Percentiles rank a stretch among this genome's conserved stretches.
Evolutionary conservation across 2,888 invertebrate genomes (phyloP).

Genomic region (Drosophila koepferae): DNA sequence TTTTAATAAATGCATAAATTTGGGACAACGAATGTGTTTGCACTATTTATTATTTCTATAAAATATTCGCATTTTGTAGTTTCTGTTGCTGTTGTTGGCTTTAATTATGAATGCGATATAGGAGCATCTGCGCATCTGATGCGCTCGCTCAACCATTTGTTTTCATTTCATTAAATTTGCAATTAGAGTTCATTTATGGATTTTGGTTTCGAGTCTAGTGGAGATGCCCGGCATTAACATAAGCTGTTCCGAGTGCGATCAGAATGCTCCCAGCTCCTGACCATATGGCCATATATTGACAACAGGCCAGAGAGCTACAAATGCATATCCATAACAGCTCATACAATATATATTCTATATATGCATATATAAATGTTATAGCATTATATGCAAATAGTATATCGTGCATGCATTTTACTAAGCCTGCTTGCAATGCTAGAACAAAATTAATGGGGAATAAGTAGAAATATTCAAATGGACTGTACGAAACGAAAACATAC

Average conservation of each 20-base stretch:
- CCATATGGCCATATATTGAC: slow-evolving; percentile 25
- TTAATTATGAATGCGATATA: slow-evolving; percentile 28
- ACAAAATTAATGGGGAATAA: slow-evolving; percentile 8
- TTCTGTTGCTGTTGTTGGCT: slow-evolving; percentile 1
- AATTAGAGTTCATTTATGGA: slow-evolving; percentile 70
- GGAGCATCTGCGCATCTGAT: slow-evolving; percentile 15
- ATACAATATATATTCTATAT: background rate
- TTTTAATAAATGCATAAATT: slow-evolving; percentile 25
- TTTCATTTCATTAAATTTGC: slow-evolving; percentile 72
- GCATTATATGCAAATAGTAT: slow-evolving; percentile 6
- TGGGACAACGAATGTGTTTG: slow-evolving; percentile 5
- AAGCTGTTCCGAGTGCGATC: slow-evolving; percentile 61
- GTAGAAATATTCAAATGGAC: background rate
- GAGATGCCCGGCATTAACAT: slow-evolving; percentile 55
- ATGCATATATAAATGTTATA: background rate
- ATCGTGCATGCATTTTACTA: slow-evolving; percentile 27
- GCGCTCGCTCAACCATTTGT: slow-evolving; percentile 47
- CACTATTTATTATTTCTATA: slow-evolving; percentile 17
- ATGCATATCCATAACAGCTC: background rate
- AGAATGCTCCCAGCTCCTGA: slow-evolving; percentile 31
- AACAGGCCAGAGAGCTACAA: slow-evolving; percentile 17
- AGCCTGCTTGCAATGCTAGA: background rate
- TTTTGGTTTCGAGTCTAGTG: slow-evolving; percentile 19
- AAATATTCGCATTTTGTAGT: background rate
- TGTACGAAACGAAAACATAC: background rate